Conservation (phyloP, 2,113 vertebrate genomes). For the Choloepus hoffmanni region DNA sequence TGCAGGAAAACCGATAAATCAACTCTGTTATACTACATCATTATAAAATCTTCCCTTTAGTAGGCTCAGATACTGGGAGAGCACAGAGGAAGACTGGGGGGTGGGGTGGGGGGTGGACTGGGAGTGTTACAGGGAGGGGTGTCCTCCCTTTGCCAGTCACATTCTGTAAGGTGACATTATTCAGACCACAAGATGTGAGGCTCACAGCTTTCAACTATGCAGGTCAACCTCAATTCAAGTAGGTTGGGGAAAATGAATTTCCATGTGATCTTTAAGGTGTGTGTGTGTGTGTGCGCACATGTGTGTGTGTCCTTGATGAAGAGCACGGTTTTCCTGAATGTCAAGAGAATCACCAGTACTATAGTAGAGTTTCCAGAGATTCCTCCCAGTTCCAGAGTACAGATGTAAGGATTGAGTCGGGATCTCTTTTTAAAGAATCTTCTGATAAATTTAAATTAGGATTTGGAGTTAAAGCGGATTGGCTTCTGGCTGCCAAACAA, state of each 20-base stretch:
- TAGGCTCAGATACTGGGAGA: background rate
- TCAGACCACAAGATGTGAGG: background rate
- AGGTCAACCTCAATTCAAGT: background rate
- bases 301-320: background rate
- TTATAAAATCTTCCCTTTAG: no score
- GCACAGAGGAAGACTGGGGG: background rate
- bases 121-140: background rate
- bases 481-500: background rate
- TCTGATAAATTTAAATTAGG: background rate
- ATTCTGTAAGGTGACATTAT: background rate
- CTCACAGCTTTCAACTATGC: background rate
- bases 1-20: background rate
- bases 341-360: background rate
- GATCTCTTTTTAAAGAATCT: conserved; percentile 2
- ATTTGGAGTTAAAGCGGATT: background rate
- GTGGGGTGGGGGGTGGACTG: background rate
- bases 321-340: background rate
- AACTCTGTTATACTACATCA: background rate
- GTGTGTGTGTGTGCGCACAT: background rate
- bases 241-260: background rate
- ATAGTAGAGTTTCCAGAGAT: background rate
- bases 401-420: no score
- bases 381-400: background rate
- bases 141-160: background rate
- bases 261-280: background rate